Evolutionary conservation across 2,113 vertebrate genomes (phyloP).

Genomic region (Brachyhypopomus gauderio): DNA sequence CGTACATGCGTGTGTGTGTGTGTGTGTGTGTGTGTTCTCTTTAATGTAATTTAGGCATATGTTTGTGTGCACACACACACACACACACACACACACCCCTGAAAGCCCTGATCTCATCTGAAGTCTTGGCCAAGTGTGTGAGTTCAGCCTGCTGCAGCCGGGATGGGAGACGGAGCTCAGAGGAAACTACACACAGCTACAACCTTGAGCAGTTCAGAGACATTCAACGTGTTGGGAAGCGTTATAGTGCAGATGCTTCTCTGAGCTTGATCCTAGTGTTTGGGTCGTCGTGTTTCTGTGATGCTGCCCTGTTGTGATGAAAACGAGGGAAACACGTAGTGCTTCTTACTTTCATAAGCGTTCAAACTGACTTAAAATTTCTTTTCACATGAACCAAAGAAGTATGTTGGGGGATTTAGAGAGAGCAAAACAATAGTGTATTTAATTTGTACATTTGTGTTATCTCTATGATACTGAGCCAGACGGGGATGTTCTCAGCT

Average conservation of each 20-base stretch:
- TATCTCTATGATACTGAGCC: not conserved
- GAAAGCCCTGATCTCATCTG: not conserved
- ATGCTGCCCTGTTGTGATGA: not conserved
- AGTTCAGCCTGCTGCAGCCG: not conserved
- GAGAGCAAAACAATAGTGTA: not conserved
- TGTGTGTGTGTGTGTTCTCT: not conserved
- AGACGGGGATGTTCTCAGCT: not conserved
- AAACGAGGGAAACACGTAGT: not conserved
- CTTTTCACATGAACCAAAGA: not conserved
- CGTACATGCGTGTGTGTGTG: not conserved
- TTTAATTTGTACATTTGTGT: not conserved
- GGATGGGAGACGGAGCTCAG: not conserved
- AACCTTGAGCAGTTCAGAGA: not conserved
- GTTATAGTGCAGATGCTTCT: not conserved
- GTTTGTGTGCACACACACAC: not conserved
- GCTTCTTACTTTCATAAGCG: too few species aligned
- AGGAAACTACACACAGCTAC: not conserved
- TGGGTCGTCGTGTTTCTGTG: not conserved
- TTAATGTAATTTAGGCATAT: slow-evolving; percentile 19
- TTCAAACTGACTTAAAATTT: not conserved
- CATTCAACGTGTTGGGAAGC: not conserved
- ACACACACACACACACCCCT: too few species aligned
- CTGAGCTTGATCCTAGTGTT: too few species aligned
- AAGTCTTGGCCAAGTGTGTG: not conserved
- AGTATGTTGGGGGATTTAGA: not conserved